Conservation (phyloP, 2,797 vertebrate species). For the Rhinatrema bivittatum region DNA sequence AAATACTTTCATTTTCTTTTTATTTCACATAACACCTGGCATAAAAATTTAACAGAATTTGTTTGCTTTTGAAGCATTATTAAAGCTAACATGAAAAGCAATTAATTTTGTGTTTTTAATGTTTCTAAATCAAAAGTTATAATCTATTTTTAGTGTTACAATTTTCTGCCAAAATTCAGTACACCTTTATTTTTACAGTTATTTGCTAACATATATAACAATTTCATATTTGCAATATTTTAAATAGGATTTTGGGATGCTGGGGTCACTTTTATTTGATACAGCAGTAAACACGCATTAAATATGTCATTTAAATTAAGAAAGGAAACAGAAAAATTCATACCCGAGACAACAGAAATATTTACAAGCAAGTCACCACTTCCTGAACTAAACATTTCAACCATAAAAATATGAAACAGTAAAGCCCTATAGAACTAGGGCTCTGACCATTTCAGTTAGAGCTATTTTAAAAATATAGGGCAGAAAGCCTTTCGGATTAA, state of each 20-base stretch:
- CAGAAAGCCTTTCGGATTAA: constrained; percentile 61
- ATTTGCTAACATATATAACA: constrained; percentile 7
- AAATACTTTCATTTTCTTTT: too few species aligned
- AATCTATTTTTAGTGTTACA: constrained; percentile 25
- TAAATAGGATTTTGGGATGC: constrained; percentile 38
- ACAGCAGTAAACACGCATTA: constrained; percentile 59
- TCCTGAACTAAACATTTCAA: constrained; percentile 63
- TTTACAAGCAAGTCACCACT: constrained; percentile 64
- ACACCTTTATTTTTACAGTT: constrained; percentile 29
- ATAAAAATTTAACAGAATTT: too few species aligned
- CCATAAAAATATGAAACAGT: constrained; percentile 73
- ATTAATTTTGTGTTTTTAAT: too few species aligned
- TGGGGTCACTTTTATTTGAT: constrained; percentile 43
- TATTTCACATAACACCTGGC: too few species aligned
- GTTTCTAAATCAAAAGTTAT: constrained; percentile 25
- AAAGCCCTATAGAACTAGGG: constrained; percentile 75
- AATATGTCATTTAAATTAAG: constrained; percentile 63
- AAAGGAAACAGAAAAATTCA: constrained; percentile 47
- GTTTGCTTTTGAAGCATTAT: too few species aligned
- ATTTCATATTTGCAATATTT: constrained; percentile 26
- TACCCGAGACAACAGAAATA: constrained; percentile 60
- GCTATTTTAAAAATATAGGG: constrained; percentile 75
- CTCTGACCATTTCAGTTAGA: constrained; percentile 60
- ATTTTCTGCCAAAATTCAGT: constrained; percentile 22
- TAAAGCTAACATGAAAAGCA: too few species aligned